These are phyloP conservation scores for Falco concolor DNA, from an alignment of 2,797 vertebrate genomes.

Conservation along the genomic window DNA sequence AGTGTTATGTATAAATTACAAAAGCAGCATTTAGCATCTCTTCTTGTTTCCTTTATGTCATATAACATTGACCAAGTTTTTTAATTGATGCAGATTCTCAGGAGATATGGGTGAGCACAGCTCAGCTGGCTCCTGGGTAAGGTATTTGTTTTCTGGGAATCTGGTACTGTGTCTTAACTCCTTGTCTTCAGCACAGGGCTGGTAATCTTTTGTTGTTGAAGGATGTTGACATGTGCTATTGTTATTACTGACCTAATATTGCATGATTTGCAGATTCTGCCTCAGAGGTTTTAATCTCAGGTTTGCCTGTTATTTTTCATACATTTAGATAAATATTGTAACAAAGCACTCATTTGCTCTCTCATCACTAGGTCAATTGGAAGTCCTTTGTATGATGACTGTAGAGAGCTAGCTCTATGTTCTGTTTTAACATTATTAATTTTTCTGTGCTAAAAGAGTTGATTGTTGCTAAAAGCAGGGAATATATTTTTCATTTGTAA, in stretches of 20 bases:
- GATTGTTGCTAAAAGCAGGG: background rate
- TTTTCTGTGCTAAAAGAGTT: background rate
- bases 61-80: background rate
- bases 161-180: background rate
- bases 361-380: background rate
- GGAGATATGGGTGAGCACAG: background rate
- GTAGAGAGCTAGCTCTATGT: background rate
- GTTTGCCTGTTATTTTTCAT: background rate
- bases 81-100: background rate
- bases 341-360: background rate
- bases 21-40: background rate
- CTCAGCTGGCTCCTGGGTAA: background rate
- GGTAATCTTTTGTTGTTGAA: background rate
- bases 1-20: background rate
- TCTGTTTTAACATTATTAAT: background rate
- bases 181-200: background rate
- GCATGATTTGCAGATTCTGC: background rate
- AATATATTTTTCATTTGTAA: background rate
- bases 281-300: background rate
- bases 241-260: background rate
- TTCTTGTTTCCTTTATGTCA: background rate
- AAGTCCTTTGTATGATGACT: background rate
- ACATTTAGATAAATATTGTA: background rate
- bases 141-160: background rate
- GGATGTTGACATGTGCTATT: background rate